Evolutionary conservation across 1,140 invertebrate genomes (phyloP), one percentile per base, ranked within the genome.

Genomic region (Lasioglossum baleicum): DNA sequence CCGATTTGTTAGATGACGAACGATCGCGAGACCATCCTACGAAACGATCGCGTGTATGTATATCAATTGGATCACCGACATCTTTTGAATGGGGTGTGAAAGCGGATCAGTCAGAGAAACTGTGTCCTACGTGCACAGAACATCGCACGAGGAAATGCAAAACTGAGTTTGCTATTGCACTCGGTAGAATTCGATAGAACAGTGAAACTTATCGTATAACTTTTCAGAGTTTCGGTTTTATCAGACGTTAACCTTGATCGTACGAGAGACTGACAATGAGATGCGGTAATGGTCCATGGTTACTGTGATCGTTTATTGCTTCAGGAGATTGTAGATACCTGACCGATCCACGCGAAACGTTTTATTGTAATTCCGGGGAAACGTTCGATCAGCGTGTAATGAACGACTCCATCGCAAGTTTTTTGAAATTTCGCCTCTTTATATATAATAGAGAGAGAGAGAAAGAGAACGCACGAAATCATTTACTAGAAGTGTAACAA

Each of bases 171-270:
- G 44, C 44, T 48, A 48, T 64, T 7, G 26, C 11, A 15, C 8
- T 17, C 20, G 20, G 35, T 22, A 40, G 60, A 56, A 40, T 40
- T 40, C 17, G 44, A 48, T 44, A 8, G 7, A 8, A 44, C 44
- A 8, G 8, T 48, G 2, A 2, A 48, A 48, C 13, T 13, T 35
- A 5, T 35, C 0, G 35, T 35, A 73, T 72, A 69, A 15, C 73
- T 63, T 31, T 60, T 66, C 20, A 76, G 58, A 63, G n/a, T 17
- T 51, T 64, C 40, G 35, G 42, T 17, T 26, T n/a, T 5, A 22
- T 26, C 76, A 48, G 69, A 79, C 56, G 7, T 58, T 58, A 73
- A 79, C 70, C 76, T 58, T 73, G 51, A 79, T 79, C 76, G 76
- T 11, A 40, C 13, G 11, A 51, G 20, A 44, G 10, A 13, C 64